A percentile compares a stretch with the other conserved stretches of the same genome.
Conservation (phyloP, 1,140 invertebrate species). For the Temnothorax nylanderi region DNA sequence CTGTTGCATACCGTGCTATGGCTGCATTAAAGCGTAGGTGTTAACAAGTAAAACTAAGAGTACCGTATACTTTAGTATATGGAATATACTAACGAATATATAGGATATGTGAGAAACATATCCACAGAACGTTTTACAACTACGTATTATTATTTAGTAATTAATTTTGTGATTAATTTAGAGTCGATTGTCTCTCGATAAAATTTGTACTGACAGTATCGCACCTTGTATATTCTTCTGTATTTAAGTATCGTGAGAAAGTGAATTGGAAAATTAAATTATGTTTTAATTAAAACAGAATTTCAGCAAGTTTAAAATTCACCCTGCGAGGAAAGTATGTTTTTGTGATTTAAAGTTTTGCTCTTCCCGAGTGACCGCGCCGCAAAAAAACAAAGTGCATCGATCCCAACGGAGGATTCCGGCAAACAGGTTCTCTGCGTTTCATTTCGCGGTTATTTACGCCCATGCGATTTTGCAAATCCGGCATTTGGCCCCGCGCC, state of each 20-base stretch:
- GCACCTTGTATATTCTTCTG: neutral
- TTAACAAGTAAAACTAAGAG: slow-evolving; percentile 22
- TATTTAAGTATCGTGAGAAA: neutral
- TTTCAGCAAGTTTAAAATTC: slow-evolving; percentile 26
- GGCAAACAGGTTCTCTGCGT: slow-evolving; percentile 65
- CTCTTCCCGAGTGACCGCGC: slow-evolving; percentile 37
- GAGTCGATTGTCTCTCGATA: neutral
- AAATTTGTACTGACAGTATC: neutral
- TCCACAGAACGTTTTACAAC: neutral
- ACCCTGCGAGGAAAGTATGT: neutral
- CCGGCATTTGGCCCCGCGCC: slow-evolving; percentile 60
- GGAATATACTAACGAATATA: neutral
- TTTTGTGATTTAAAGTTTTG: slow-evolving; percentile 18
- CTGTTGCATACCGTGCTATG: slow-evolving; percentile 15
- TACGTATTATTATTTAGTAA: neutral
- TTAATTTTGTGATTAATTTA: neutral
- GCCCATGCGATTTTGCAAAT: slow-evolving; percentile 69
- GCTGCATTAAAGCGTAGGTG: slow-evolving; percentile 6
- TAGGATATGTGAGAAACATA: neutral
- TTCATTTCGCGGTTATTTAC: slow-evolving; percentile 76
- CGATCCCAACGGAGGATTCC: slow-evolving; percentile 63
- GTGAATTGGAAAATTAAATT: neutral
- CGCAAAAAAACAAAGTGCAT: slow-evolving; percentile 53
- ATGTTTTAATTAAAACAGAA: neutral
- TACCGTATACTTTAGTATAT: neutral